Conservation (phyloP, 2,888 invertebrate genomes). For the Melangyna quadrimaculata region DNA sequence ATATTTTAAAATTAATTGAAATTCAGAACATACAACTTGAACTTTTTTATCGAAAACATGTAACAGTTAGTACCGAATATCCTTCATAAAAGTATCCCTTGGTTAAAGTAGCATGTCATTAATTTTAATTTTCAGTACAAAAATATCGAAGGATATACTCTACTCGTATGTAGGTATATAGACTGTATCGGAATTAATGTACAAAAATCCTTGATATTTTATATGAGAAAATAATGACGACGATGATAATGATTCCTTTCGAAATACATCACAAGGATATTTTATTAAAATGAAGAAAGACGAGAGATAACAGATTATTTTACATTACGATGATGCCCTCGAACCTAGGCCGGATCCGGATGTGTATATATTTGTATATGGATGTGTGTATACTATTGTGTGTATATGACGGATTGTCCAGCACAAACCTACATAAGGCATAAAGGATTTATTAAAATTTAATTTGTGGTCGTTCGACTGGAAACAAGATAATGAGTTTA, state of each 20-base stretch:
- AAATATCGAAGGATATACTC: background rate
- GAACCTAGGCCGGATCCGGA: background rate
- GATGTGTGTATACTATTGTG: background rate
- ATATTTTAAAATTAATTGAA: background rate
- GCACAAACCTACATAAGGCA: background rate
- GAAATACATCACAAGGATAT: constrained; percentile 11
- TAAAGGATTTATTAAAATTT: constrained; percentile 39
- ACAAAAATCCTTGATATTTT: background rate
- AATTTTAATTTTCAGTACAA: constrained; percentile 42
- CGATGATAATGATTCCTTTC: background rate
- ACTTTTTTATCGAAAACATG: background rate
- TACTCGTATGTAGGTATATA: too few species aligned
- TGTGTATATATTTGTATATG: background rate
- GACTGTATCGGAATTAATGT: background rate
- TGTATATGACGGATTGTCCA: background rate
- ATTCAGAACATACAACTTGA: background rate
- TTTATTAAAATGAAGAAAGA: constrained; percentile 6
- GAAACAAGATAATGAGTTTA: constrained; percentile 19
- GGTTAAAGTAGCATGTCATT: constrained; percentile 16
- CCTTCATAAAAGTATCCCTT: background rate
- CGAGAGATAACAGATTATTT: constrained; percentile 9
- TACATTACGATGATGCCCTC: constrained; percentile 3
- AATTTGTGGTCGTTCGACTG: constrained; percentile 22
- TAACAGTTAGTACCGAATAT: background rate
- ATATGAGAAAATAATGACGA: background rate